Base-by-base conservation (phyloP, 2,797 vertebrate genomes). In the Synaphobranchus kaupii region DNA sequence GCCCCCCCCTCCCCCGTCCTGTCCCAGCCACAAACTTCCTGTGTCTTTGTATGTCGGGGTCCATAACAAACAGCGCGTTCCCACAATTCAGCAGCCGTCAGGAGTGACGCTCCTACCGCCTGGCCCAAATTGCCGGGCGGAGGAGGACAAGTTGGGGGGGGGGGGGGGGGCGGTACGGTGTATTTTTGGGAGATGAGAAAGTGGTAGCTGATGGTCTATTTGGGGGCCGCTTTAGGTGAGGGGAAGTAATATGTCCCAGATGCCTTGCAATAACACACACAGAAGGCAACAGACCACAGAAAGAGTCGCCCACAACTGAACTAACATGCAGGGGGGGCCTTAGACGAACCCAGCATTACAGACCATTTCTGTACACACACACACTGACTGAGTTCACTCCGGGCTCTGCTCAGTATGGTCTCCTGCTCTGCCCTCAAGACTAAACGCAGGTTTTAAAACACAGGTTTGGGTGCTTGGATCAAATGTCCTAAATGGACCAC, bases 101-200 rank as follows among this genome's bases (percentile, higher is more conserved):
- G 39, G 85, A 86, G 47, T 91, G 91, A 86, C 82, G 34, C 85
- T 88, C 86, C 52, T 68, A 58, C 84, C 92, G 92, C 91, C 90
- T 31, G 89, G 76, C 90, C 90, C 90, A 93, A 96, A 96, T 94
- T 94, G 93, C 92, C 91, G 88, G 89, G 92, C 78, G 66, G 83
- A 89, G 85, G 60, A 90, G 88, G 87, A 63, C 88, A 88, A 88
- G 87, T 80, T 68, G 87, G 82, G 90, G 85, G 85, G 8, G 8
- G 52, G 52, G 52, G 52, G 2, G 9, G 52, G 52, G 52, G 10
- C 52, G 52, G 90, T 90, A 91, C 73, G 86, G 92, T 89, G 90
- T 91, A 90, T 94, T 94, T 94, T 81, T 91, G 68, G 58, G 73
- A 90, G 91, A 90, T 87, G 87, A 91, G 52, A 88, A 89, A 88